Percentiles rank a stretch among this genome's conserved stretches.
These are phyloP conservation scores for Porites lutea DNA, from an alignment of 64 coral and sea anemone species.

Conservation along the genomic window DNA sequence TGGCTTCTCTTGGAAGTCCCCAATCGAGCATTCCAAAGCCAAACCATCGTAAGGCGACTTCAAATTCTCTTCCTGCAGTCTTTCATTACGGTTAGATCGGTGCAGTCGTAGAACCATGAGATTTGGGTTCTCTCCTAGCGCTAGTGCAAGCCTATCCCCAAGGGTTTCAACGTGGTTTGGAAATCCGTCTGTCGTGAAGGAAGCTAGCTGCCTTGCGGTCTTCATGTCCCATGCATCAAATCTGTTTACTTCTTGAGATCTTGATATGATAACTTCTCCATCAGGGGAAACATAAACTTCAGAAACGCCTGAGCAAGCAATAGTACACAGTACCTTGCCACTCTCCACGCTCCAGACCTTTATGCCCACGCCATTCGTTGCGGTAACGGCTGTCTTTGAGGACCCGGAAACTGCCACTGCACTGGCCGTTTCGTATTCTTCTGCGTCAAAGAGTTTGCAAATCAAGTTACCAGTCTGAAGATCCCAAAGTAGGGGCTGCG, in stretches of 20 bases:
- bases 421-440: constrained; percentile 27
- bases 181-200: constrained; percentile 55
- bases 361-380: background rate
- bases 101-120: constrained; percentile 59
- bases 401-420: constrained; percentile 16
- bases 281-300: constrained; percentile 23
- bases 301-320: background rate
- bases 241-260: background rate
- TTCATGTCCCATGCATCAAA: constrained; percentile 44
- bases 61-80: background rate
- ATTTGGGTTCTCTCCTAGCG: constrained; percentile 63
- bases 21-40: background rate
- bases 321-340: constrained; percentile 1
- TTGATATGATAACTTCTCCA: constrained; percentile 34
- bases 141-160: constrained; percentile 49
- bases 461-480: constrained; percentile 49
- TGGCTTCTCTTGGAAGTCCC: background rate
- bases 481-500: constrained; percentile 42
- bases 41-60: constrained; percentile 48
- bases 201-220: background rate
- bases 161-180: constrained; percentile 30
- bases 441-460: constrained; percentile 41
- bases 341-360: constrained; percentile 48
- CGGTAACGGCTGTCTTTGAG: constrained; percentile 25
- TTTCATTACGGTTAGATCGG: background rate